phyloP scores from a whole-genome alignment of 2,113 vertebrate species.

The Planiliza haematocheilus region DNA sequence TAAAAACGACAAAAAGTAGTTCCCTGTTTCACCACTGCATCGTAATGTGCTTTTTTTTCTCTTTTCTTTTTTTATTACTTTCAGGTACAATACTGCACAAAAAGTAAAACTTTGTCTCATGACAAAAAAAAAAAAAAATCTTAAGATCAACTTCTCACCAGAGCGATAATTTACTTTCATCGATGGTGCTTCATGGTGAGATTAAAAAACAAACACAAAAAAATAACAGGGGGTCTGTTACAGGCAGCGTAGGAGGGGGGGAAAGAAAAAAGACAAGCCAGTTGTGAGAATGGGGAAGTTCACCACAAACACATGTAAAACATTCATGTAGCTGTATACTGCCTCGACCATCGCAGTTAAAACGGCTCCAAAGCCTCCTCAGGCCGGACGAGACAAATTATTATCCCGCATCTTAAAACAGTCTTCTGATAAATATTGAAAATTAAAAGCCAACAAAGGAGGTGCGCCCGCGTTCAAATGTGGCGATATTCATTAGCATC shows the following conservation, averaged over 20 bases:
- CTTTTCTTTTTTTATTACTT: constrained; percentile 57
- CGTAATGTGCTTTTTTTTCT: constrained; percentile 33
- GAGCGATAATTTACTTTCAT: constrained; percentile 27
- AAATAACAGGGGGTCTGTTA: constrained; percentile 21
- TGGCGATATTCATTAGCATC: constrained; percentile 8
- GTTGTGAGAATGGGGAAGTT: constrained; percentile 22
- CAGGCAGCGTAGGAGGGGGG: constrained; percentile 16
- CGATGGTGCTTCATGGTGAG: constrained; percentile 28
- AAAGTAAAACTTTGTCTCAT: constrained; percentile 55
- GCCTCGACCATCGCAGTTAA: constrained; percentile 29
- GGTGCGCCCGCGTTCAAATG: constrained; percentile 15
- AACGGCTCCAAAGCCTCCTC: constrained; percentile 13
- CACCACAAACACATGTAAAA: constrained; percentile 36
- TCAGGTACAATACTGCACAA: constrained; percentile 71
- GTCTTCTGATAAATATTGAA: constrained; percentile 6
- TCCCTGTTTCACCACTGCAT: constrained; percentile 51
- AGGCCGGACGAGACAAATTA: constrained; percentile 21
- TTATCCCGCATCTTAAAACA: constrained; percentile 32
- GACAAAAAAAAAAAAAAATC: constrained; percentile 28
- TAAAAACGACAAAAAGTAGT: constrained; percentile 9
- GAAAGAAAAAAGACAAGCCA: constrained; percentile 8
- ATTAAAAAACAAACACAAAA: constrained; percentile 49
- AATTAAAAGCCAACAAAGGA: constrained; percentile 40
- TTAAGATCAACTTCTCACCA: constrained; percentile 38
- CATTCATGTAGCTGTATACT: constrained; percentile 37